A percentile compares a stretch with the other conserved stretches of the same genome.
These are phyloP conservation scores for Neoaliturus tenellus DNA, from an alignment of 2,888 invertebrate species.

Conservation along the genomic window DNA sequence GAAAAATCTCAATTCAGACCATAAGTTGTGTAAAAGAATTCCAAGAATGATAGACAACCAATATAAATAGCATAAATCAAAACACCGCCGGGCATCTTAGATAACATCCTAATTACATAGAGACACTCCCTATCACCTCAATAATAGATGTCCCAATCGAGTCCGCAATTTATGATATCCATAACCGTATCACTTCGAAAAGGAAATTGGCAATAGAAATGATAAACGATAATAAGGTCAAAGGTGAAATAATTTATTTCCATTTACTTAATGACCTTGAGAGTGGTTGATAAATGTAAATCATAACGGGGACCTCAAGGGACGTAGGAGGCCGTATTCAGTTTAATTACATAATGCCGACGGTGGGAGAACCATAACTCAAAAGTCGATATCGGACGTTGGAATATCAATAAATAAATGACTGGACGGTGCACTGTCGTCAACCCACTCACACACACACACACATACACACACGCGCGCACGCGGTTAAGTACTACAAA, in stretches of 20 bases:
- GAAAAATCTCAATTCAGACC: too few species aligned
- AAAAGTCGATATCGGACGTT: not conserved
- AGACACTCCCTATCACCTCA: not conserved
- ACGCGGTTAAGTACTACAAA: not conserved
- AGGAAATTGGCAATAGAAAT: not conserved
- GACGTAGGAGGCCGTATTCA: not conserved
- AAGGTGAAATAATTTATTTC: not conserved
- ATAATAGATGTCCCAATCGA: not conserved
- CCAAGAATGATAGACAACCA: too few species aligned
- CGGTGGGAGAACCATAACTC: not conserved
- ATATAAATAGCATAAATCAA: too few species aligned
- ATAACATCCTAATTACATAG: constrained; percentile 3
- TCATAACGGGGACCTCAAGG: not conserved
- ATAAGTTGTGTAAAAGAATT: too few species aligned
- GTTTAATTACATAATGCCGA: not conserved
- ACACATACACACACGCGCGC: not conserved
- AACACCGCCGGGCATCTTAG: not conserved
- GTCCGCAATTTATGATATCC: constrained; percentile 7
- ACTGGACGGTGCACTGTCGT: not conserved
- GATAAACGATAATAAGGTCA: constrained; percentile 10
- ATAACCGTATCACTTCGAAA: not conserved
- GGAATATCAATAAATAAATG: not conserved
- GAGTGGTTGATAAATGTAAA: not conserved
- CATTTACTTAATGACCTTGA: not conserved
- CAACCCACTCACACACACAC: not conserved